Conservation (phyloP, 2,113 vertebrate genomes). For the Danionella cerebrum region DNA sequence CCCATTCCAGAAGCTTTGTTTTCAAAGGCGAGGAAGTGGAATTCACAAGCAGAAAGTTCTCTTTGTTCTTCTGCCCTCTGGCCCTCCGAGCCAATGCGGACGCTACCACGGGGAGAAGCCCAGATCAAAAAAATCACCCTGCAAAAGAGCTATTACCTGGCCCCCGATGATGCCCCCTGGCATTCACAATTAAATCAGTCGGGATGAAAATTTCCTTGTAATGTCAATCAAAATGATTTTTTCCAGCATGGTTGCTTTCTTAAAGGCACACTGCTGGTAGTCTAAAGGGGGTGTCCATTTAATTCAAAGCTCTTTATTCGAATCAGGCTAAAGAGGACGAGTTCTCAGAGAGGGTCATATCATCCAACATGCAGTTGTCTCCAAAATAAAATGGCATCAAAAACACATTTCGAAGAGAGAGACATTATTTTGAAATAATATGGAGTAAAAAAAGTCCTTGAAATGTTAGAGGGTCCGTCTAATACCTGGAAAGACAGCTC, state of each 20-base stretch:
- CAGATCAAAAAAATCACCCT: constrained; percentile 72
- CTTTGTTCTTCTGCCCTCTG: constrained; percentile 95
- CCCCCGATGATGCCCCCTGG: constrained; percentile 87
- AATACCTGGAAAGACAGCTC: constrained; percentile 42
- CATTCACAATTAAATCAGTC: constrained; percentile 85
- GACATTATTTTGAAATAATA: constrained; percentile 62
- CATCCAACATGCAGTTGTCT: constrained; percentile 64
- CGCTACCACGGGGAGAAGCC: constrained; percentile 75
- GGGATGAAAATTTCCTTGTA: constrained; percentile 69
- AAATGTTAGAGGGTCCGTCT: constrained; percentile 55
- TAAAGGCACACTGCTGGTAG: constrained; percentile 66
- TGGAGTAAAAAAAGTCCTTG: constrained; percentile 55
- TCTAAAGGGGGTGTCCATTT: constrained; percentile 67
- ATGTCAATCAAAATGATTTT: constrained; percentile 92
- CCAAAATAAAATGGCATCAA: constrained; percentile 54
- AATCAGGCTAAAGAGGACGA: constrained; percentile 60
- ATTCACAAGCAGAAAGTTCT: constrained; percentile 76
- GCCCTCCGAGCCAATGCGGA: constrained; percentile 83
- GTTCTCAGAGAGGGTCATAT: constrained; percentile 58
- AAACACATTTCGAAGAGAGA: constrained; percentile 55
- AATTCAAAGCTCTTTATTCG: constrained; percentile 74
- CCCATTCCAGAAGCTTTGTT: constrained; percentile 81
- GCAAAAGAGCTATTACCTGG: constrained; percentile 74
- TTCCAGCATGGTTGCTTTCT: constrained; percentile 71
- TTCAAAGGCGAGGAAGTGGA: constrained; percentile 83